These are phyloP conservation scores for Sebastes itinus DNA, from an alignment of 2,797 vertebrate species.

Conservation along the genomic window DNA sequence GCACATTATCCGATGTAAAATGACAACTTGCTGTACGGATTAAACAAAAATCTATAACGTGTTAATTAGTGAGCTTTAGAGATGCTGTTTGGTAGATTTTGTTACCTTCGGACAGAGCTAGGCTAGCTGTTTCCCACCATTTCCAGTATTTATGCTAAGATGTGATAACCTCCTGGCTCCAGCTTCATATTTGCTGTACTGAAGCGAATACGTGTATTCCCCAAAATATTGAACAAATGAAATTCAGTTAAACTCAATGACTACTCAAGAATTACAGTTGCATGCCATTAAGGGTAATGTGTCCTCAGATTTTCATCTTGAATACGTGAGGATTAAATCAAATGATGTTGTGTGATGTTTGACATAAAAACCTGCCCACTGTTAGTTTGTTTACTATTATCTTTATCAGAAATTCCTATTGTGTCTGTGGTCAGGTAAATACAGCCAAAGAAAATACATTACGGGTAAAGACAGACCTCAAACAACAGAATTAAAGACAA, in stretches of 20 bases:
- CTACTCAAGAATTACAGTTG: too few relatives aligned
- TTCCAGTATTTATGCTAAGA: too few relatives aligned
- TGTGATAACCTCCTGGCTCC: too few relatives aligned
- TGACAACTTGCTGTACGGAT: background rate
- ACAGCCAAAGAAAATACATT: background rate
- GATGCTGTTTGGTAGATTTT: too few relatives aligned
- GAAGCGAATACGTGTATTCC: too few relatives aligned
- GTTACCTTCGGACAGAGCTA: too few relatives aligned
- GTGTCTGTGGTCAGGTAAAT: background rate
- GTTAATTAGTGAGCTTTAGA: too few relatives aligned
- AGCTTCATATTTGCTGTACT: too few relatives aligned
- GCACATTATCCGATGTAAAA: background rate
- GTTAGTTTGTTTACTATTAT: background rate
- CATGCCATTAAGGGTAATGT: background rate
- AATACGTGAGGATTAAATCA: background rate
- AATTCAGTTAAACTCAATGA: background rate
- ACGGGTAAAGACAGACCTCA: background rate
- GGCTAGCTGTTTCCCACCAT: too few relatives aligned
- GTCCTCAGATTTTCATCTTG: background rate
- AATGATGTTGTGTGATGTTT: background rate
- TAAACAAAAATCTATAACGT: too few relatives aligned
- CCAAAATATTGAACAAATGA: too few relatives aligned
- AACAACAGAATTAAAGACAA: background rate
- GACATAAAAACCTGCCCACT: background rate
- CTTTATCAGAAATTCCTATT: background rate